These are phyloP conservation scores for Acanthosoma haemorrhoidale DNA, from an alignment of 2,888 invertebrate species.

Conservation along the genomic window DNA sequence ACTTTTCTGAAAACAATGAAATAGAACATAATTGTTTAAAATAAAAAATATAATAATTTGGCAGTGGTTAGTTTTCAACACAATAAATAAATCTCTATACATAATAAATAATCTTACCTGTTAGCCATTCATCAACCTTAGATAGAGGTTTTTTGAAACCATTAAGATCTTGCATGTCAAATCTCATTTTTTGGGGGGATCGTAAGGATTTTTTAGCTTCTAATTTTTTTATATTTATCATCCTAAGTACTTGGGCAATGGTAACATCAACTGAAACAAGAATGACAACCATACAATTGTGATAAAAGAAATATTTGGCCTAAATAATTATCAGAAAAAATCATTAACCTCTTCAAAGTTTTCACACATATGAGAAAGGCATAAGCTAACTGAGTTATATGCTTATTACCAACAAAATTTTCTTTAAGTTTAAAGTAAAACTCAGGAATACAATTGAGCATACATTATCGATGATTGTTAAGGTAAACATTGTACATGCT, in stretches of 20 bases:
- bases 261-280: neutral
- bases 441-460: no score
- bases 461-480: no score
- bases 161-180: neutral
- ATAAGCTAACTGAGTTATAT: no score
- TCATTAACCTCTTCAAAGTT: no score
- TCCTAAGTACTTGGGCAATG: neutral
- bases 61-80: neutral
- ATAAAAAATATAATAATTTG: neutral
- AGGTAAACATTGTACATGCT: no score
- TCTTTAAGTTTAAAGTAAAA: no score
- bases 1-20: slow-evolving; percentile 6
- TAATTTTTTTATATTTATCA: neutral
- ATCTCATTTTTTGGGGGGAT: neutral
- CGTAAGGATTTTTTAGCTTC: neutral
- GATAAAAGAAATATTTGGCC: neutral
- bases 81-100: neutral
- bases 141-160: slow-evolving; percentile 4
- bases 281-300: neutral
- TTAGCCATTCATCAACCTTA: slow-evolving; percentile 19
- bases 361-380: no score
- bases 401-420: no score
- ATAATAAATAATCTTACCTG: neutral
- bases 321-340: no score
- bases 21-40: no score